Evolutionary conservation across 2,113 vertebrate genomes (phyloP).

Genomic region (Theropithecus gelada): DNA sequence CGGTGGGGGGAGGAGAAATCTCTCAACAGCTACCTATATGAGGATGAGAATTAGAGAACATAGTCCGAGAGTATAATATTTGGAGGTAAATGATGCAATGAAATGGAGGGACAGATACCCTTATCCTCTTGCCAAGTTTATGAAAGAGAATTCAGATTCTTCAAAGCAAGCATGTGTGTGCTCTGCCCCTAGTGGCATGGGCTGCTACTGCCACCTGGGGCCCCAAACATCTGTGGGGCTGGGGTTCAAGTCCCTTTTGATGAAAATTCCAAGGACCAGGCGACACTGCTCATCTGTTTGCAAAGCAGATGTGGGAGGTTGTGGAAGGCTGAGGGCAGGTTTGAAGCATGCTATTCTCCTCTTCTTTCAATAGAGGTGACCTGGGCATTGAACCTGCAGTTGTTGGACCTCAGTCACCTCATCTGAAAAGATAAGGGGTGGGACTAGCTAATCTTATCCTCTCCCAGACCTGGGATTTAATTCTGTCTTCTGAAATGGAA

Average conservation of each 20-base stretch:
- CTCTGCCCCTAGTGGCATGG: neutral
- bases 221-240: neutral
- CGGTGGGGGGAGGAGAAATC: neutral
- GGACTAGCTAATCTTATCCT: neutral
- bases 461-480: neutral
- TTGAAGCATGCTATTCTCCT: neutral
- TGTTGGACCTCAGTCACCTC: neutral
- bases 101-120: neutral
- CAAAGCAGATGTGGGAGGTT: neutral
- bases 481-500: constrained; percentile 1
- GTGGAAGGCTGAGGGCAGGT: neutral
- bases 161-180: neutral
- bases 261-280: neutral
- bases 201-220: neutral
- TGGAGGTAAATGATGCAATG: neutral
- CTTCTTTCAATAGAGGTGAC: neutral
- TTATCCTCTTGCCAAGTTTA: neutral
- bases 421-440: neutral
- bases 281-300: neutral
- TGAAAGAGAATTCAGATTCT: neutral
- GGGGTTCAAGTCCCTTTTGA: neutral
- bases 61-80: neutral
- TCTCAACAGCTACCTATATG: neutral
- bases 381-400: neutral
- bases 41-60: neutral